Evolutionary conservation across 2,888 invertebrate species (phyloP), one percentile per base, ranked within the genome.

Genomic region (Stratiomys singularior): DNA sequence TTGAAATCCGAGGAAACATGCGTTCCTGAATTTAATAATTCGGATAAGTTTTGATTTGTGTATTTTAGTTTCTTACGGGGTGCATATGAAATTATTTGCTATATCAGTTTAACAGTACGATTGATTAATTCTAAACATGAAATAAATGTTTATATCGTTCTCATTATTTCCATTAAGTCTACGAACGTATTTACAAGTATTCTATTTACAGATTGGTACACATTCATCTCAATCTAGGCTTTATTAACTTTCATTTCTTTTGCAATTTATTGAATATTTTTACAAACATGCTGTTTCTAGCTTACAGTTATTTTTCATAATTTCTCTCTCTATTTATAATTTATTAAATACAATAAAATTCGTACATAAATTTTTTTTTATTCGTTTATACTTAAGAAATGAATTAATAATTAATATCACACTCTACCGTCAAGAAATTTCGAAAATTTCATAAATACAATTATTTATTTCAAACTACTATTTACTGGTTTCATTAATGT

Each of bases 331-430:
- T 56, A n/a, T 72, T 56, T 72, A 56, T 72, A 72, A 72, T 72
- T 72, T 72, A 72, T 56, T 72, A 56, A 52, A 72, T 56, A 72
- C 18, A 56, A 30, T 11, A 9, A 18, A 60, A 21, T 23, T 52
- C 11, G 28, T 18, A 56, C 5, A 28, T 56, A 56, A 18, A 76
- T 44, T 47, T 23, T 44, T 47, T 23, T 69, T 69, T 69, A 18
- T 47, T 27, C 15, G 21, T 30, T 77, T 58, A 60, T 28, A 71
- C 25, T 46, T 76, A 77, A 71, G 69, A 66, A 74, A 56, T 71
- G 74, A 76, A 69, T 77, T 78, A 80, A 77, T 58, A 78, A 69
- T 78, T 81, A 81, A 81, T 81, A 81, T 81, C 81, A 81, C 81
- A 81, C 81, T 79, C 78, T 79, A 79, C 80, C 80, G 80, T 80